Base-by-base conservation (phyloP, 2,113 vertebrate species). In the Athene cunicularia region DNA sequence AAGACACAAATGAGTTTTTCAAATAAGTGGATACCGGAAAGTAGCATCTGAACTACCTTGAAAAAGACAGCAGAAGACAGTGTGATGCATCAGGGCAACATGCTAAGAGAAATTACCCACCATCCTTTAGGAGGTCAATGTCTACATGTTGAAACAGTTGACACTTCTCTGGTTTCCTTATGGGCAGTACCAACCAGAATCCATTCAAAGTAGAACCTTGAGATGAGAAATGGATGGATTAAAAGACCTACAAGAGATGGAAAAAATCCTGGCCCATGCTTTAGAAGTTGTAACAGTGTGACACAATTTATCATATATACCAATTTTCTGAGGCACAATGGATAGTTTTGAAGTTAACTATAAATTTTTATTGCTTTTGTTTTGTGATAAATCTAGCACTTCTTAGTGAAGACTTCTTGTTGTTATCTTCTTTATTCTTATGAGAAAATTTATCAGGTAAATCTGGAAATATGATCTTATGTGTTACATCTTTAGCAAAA, bases 51-150 rank as follows among this genome's bases (percentile, higher is more conserved):
- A 60, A 3, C 10, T 63, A n/a, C 15, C 32, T 66, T 84, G 28
- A 66, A 58, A 73, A 72, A 60, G 30, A 3, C 10, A 84, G 9
- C 17, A 55, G 19, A 70, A 70, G 71, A 12, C 4, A 19, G 9
- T 30, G 45, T 28, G 8, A 43, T 16, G 12, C 16, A 71, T 15
- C n/a, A 74, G 14, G 9, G 6, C 27, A 80, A 33, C 0, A 0
- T 30, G 14, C 35, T 76, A 33, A 52, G 8, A 68, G 17, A 30
- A 58, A 32, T 6, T 6, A 60, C 23, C 24, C 17, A 58, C 19
- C 30, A 28, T 6, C 19, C 9, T 13, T 72, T 21, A 35, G n/a
- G 30, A 10, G 0, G 5, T 45, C 47, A 41, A 24, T 5, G 9
- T 12, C 23, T 33, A 37, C 26, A 3, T 14, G 8, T 52, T 58